Evolutionary conservation across 2,113 vertebrate genomes (phyloP), one percentile per base, ranked within the genome.

Genomic region (Hiodon alosoides): DNA sequence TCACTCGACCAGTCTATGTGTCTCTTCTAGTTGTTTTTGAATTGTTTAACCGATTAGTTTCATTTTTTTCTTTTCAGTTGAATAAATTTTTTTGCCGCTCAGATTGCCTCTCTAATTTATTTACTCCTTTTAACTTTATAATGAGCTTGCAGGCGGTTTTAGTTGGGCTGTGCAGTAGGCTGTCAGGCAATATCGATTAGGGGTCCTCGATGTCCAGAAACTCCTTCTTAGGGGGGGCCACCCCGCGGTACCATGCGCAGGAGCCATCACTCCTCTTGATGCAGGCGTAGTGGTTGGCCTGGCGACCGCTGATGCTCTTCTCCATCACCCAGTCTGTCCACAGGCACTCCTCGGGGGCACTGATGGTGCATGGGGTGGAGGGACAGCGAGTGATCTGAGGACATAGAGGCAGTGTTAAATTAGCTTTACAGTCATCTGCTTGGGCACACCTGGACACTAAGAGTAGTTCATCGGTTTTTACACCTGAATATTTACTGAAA

Each of bases 321-420:
- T 98, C 96, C 4, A 96, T 96, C 81, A 97, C 94, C 94, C 97
- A 95, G 88, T 99, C 97, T 51, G 96, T 99, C 97, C 97, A 99
- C 84, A 99, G 93, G 81, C 97, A 99, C 86, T 99, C 97, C 0
- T 96, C 95, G 2, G 93, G 94, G 46, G 94, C 90, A 0, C 91
- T 93, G 84, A 97, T 92, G 81, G 92, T 91, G 77, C 97, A 98
- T 4, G 97, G 97, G 83, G 96, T 90, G 82, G 94, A 92, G 48
- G 95, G 92, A 71, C 97, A 98, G 86, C 95, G 94, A 0, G 94
- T 92, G 76, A 99, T 98, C 96, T 98, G 85, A 2, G 77, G 31
- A 31, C 31, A 31, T 2, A 31, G 31, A 31, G 31, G 31, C 31
- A 31, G 31, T 31, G 31, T 31, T 31, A 31, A 31, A 31, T 31